Evolutionary conservation across 2,113 vertebrate genomes (phyloP).

Genomic region (Oncorhynchus masou): DNA sequence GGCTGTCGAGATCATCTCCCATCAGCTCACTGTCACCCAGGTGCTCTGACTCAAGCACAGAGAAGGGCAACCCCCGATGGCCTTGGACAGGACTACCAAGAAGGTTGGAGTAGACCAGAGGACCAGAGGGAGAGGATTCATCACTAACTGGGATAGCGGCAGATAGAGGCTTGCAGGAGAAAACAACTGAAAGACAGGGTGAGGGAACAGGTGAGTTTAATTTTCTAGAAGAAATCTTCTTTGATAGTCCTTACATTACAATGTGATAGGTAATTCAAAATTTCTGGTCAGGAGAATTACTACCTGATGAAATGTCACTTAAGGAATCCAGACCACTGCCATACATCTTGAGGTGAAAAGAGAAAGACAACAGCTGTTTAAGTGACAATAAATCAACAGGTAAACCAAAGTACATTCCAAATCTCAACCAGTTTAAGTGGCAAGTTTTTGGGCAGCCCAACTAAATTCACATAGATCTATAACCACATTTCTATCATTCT

Average conservation of each 20-base stretch:
- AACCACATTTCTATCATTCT: too few species aligned
- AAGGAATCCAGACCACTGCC: conserved; percentile 75
- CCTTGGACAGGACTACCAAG: conserved; percentile 47
- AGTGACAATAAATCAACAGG: not conserved
- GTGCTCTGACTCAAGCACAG: conserved; percentile 69
- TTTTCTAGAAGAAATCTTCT: not conserved
- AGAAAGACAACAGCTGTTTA: not conserved
- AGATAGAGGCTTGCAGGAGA: conserved; percentile 57
- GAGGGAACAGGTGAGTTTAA: not conserved
- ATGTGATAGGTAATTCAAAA: not conserved
- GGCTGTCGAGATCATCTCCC: conserved; percentile 87
- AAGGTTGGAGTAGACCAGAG: conserved; percentile 41
- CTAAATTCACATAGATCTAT: too few species aligned
- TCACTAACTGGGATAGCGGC: conserved; percentile 53
- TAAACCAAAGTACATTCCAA: not conserved
- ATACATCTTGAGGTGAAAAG: conserved; percentile 62
- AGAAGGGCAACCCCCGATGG: conserved; percentile 60
- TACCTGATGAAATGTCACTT: conserved; percentile 82
- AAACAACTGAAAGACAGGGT: conserved; percentile 31
- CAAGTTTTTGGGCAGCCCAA: too few species aligned
- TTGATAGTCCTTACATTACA: not conserved
- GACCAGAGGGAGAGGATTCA: conserved; percentile 43
- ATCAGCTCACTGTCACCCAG: conserved; percentile 85
- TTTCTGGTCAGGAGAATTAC: conserved; percentile 38
- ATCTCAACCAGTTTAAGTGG: not conserved